A percentile compares a stretch with the other conserved stretches of the same genome.
phyloP scores from a whole-genome alignment of 1,140 invertebrate genomes.

The Trachelipus rathkii region DNA sequence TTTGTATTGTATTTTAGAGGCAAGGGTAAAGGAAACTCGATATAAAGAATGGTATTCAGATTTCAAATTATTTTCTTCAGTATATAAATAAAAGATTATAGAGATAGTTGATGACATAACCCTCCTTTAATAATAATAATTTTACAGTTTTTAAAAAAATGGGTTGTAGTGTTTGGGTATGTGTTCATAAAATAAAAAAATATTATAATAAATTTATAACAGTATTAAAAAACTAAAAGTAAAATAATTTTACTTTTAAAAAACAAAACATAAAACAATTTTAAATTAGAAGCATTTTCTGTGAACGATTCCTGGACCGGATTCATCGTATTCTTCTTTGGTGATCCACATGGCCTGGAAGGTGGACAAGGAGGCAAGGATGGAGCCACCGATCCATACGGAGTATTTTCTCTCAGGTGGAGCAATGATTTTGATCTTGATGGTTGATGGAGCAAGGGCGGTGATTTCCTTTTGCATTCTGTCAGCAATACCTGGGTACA shows the following conservation, averaged over 20 bases:
- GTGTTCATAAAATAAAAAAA: no score
- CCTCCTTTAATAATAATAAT: no score
- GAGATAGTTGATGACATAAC: no score
- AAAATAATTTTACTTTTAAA: background rate
- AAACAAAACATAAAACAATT: background rate
- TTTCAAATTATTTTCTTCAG: no score
- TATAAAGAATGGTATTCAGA: no score
- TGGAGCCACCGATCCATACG: slow-evolving; percentile 55
- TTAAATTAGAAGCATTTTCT: slow-evolving; percentile 74
- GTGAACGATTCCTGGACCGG: slow-evolving; percentile 72
- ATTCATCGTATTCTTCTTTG: slow-evolving; percentile 62
- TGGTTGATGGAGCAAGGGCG: slow-evolving; percentile 56
- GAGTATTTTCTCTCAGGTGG: slow-evolving; percentile 59
- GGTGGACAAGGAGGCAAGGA: slow-evolving; percentile 62
- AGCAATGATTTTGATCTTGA: slow-evolving; percentile 63
- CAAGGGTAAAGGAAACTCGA: no score
- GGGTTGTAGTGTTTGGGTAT: no score
- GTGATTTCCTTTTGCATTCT: slow-evolving; percentile 61
- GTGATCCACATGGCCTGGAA: slow-evolving; percentile 94
- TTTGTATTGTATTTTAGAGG: no score
- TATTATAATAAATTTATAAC: no score
- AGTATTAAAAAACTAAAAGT: background rate
- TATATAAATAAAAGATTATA: no score
- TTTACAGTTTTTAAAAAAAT: no score
- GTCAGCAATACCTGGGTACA: slow-evolving; percentile 61